phyloP scores from a whole-genome alignment of 1,140 invertebrate genomes.

The Yoshiicerus persimilis region DNA sequence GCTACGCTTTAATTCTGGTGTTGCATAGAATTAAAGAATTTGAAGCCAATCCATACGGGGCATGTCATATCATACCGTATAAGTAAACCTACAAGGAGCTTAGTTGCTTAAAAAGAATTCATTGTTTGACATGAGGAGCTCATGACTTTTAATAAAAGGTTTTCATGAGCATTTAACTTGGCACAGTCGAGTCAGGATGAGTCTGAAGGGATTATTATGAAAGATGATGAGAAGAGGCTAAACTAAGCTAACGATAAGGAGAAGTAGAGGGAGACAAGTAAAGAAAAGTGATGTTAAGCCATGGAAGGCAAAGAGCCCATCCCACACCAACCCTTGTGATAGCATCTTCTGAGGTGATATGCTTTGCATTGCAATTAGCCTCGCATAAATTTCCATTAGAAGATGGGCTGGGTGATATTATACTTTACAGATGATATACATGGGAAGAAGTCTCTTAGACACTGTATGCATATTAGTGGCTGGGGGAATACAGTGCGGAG shows the following conservation, averaged over 20 bases:
- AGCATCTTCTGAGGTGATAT: conserved; percentile 28
- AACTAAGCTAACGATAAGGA: not conserved
- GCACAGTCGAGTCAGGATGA: not conserved
- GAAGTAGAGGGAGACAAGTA: no score
- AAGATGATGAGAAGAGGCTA: conserved; percentile 8
- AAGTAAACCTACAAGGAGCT: not conserved
- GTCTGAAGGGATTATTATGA: conserved; percentile 14
- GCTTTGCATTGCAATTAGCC: conserved; percentile 46
- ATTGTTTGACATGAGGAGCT: not conserved
- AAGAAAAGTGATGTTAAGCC: not conserved
- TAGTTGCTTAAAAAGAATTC: not conserved
- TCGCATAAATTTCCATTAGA: conserved; percentile 48
- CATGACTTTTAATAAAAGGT: conserved; percentile 21
- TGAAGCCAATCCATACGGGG: not conserved
- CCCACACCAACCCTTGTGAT: conserved; percentile 29
- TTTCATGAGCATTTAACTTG: not conserved
- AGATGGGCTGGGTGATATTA: conserved; percentile 43
- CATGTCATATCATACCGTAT: not conserved
- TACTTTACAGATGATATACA: conserved; percentile 1
- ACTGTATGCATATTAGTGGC: not conserved
- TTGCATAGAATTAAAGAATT: not conserved
- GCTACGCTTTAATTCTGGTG: not conserved
- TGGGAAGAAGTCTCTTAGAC: not conserved
- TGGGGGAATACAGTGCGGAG: not conserved
- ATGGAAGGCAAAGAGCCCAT: conserved; percentile 26